Conservation (phyloP, 2,797 vertebrate genomes). For the Limnodromus scolopaceus region DNA sequence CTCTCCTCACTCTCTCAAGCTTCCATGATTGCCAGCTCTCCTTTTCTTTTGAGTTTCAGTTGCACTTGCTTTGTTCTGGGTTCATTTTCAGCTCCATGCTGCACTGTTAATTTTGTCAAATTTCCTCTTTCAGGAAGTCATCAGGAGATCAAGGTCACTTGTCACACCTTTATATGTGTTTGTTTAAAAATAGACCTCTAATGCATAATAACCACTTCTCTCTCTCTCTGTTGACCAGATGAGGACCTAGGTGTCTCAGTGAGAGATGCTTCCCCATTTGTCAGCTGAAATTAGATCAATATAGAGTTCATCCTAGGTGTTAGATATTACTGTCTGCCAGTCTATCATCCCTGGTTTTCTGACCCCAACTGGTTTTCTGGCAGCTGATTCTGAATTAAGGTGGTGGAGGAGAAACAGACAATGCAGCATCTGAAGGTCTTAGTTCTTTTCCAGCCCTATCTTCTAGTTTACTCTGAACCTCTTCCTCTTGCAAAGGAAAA, state of each 20-base stretch:
- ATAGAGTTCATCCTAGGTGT: not conserved
- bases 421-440: not conserved
- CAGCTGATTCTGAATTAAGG: not conserved
- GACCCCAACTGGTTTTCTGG: not conserved
- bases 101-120: not conserved
- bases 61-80: not conserved
- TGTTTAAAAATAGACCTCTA: not conserved
- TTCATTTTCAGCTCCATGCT: fast-evolving
- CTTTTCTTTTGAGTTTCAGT: not conserved
- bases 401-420: not conserved
- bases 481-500: not conserved
- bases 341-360: fast-evolving
- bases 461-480: not conserved
- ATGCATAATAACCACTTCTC: not conserved
- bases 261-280: not conserved
- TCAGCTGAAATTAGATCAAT: not conserved
- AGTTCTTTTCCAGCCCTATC: not conserved
- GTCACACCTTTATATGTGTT: not conserved
- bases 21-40: not conserved
- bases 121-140: not conserved
- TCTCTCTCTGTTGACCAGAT: not conserved
- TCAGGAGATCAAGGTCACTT: not conserved
- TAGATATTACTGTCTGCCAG: not conserved
- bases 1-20: not conserved
- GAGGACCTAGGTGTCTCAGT: too few relatives aligned